A percentile compares a stretch with the other conserved stretches of the same genome.
Conservation (phyloP, 2,888 invertebrate genomes). For the Chelonus formosanus region DNA sequence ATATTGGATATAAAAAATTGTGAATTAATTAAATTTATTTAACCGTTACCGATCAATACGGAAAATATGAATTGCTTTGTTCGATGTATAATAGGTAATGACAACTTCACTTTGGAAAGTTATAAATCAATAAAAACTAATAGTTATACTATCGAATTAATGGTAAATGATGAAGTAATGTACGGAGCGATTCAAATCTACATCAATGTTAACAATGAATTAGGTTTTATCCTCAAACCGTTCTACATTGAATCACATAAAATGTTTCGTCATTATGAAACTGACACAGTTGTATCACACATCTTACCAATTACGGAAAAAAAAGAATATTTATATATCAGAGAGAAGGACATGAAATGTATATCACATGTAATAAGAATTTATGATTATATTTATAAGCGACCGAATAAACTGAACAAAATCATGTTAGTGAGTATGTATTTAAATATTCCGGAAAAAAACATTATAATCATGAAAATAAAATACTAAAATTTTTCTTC, state of each 20-base stretch:
- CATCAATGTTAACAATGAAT: conserved; percentile 9
- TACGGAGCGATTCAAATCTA: conserved; percentile 26
- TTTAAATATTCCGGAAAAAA: too few species aligned
- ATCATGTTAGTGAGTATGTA: too few species aligned
- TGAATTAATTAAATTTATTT: too few species aligned
- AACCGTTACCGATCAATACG: too few species aligned
- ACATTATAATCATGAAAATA: too few species aligned
- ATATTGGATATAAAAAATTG: too few species aligned
- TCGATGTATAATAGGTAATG: conserved; percentile 27
- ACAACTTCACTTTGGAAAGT: conserved; percentile 28
- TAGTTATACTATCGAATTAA: conserved; percentile 24
- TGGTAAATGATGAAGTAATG: conserved; percentile 8
- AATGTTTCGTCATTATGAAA: conserved; percentile 23
- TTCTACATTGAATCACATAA: conserved; percentile 12
- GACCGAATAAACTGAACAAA: too few species aligned
- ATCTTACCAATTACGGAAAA: conserved; percentile 22
- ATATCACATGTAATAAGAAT: conserved; percentile 24
- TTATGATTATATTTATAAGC: conserved; percentile 22
- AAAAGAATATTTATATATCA: conserved; percentile 18
- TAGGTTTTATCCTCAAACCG: conserved; percentile 24
- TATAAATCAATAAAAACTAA: conserved; percentile 34
- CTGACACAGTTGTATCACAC: conserved; percentile 17
- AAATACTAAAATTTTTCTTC: too few species aligned
- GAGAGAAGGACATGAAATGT: conserved; percentile 2
- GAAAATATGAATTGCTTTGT: conserved; percentile 18